Conservation (phyloP, 2,888 invertebrate species). For the Dione vanillae region DNA sequence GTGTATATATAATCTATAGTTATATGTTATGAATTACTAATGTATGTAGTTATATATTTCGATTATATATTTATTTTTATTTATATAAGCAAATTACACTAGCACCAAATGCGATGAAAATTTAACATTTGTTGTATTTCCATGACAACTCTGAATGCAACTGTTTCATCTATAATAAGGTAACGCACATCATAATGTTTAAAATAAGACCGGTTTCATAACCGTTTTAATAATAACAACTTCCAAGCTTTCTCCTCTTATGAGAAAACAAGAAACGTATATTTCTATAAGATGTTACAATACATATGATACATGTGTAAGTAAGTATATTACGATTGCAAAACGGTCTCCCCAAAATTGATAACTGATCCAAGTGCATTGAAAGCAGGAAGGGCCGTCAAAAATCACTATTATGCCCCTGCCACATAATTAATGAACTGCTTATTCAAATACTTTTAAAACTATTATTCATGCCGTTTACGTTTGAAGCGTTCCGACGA, state of each 20-base stretch:
- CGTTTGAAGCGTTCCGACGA: conserved; percentile 80
- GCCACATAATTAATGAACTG: conserved; percentile 81
- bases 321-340: conserved; percentile 40
- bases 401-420: conserved; percentile 80
- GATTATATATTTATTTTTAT: too few species aligned
- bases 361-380: conserved; percentile 74
- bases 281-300: background rate
- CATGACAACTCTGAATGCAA: background rate
- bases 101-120: background rate
- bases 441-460: conserved; percentile 84
- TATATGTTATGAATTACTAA: conserved; percentile 34
- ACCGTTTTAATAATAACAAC: conserved; percentile 10
- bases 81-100: background rate
- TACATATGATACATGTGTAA: conserved; percentile 42
- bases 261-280: conserved; percentile 13
- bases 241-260: conserved; percentile 12
- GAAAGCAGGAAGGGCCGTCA: conserved; percentile 83
- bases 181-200: background rate
- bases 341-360: conserved; percentile 65
- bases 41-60: too few species aligned
- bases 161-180: background rate
- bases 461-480: conserved; percentile 84
- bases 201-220: conserved; percentile 6
- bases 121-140: background rate
- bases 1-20: conserved; percentile 46